Evolutionary conservation across 2,888 invertebrate genomes (phyloP), one percentile per base, ranked within the genome.

Genomic region (Linyphia triangularis): DNA sequence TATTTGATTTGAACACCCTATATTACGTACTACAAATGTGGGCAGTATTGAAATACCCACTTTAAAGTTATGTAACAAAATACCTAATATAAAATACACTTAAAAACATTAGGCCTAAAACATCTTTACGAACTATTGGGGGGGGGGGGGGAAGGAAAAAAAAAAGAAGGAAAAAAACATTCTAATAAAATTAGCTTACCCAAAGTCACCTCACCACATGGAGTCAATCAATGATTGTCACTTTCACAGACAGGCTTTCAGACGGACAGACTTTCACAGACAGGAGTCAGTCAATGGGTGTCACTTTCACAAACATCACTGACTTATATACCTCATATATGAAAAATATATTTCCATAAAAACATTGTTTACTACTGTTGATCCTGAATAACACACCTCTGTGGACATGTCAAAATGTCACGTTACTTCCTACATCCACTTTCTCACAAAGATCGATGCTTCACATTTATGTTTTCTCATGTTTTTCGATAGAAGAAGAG

Each of bases 401-500:
- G 19, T 73, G 57, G 22, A 22, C 73, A 59, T 73, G 73, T 73
- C 73, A 57, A 59, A 22, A 73, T 73, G 73, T 73, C 30, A 13
- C 13, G 33, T 59, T 30, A 73, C 73, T 73, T 73, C 73, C 73
- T 73, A 24, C n/a, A 43, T 43, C 33, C 9, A 6, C 9, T 33
- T 4, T 9, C 33, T 6, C 33, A 33, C 9, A 9, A 33, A 33
- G 9, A 9, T 4, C 5, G 9, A 33, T 33, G 33, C 9, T 33
- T 33, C 33, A 6, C 33, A 33, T 9, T 6, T 4, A 9, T 4
- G 9, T 33, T 33, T 9, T 33, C 33, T 33, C 33, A 6, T 33
- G 33, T 33, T 33, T 9, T 33, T 33, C 9, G 9, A 6, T 33
- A 4, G 33, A 33, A 33, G 33, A 33, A 6, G 33, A 9, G 33